Evolutionary conservation across 2,888 invertebrate genomes (phyloP).

Genomic region (Achlya flavicornis): DNA sequence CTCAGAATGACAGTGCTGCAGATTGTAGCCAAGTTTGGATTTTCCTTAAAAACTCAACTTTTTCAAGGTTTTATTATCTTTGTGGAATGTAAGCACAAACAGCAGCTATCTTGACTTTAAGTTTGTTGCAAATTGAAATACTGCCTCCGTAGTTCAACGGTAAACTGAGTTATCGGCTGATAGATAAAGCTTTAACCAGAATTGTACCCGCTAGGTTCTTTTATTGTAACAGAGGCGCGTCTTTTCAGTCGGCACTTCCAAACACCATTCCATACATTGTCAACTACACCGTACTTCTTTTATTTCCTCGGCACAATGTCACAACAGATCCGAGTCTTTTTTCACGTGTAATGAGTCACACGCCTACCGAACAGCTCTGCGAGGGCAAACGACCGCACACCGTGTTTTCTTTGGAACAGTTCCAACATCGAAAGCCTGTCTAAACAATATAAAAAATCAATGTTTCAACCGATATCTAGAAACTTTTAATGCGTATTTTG

Average conservation of each 20-base stretch:
- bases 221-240: neutral
- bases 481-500: constrained; percentile 29
- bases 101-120: no score
- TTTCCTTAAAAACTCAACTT: constrained; percentile 1
- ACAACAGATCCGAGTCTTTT: constrained; percentile 27
- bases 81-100: no score
- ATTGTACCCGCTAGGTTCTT: neutral
- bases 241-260: neutral
- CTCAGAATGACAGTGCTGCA: neutral
- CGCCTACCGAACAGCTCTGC: constrained; percentile 16
- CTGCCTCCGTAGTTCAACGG: neutral
- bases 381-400: constrained; percentile 60
- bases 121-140: no score
- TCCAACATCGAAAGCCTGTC: constrained; percentile 51
- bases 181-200: neutral
- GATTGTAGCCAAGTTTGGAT: constrained; percentile 2
- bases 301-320: constrained; percentile 20
- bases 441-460: constrained; percentile 11
- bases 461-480: neutral
- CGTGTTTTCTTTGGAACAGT: constrained; percentile 58
- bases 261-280: constrained; percentile 7
- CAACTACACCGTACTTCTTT: constrained; percentile 7
- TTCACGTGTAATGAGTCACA: constrained; percentile 40
- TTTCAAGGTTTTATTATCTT: no score
- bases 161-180: neutral